These are phyloP conservation scores for Apogon hyalosoma DNA, from an alignment of 2,797 vertebrate species.

Conservation along the genomic window DNA sequence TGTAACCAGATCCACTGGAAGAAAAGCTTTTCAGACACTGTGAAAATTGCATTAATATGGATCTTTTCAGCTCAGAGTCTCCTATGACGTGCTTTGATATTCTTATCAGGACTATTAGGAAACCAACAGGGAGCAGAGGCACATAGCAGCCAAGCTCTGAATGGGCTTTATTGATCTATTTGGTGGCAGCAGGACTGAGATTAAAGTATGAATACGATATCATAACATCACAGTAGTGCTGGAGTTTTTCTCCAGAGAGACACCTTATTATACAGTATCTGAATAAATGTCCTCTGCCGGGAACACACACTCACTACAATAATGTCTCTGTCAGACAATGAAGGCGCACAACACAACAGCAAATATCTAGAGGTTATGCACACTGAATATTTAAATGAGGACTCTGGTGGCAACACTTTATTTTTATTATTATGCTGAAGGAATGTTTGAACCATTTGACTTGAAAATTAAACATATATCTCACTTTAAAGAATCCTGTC, in stretches of 20 bases:
- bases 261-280: slow-evolving; percentile 44
- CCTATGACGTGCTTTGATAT: slow-evolving; percentile 60
- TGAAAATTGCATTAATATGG: slow-evolving; percentile 73
- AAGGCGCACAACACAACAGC: background rate
- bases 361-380: slow-evolving; percentile 2
- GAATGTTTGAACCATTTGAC: too few relatives aligned
- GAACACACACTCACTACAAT: slow-evolving; percentile 44
- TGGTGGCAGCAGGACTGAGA: slow-evolving; percentile 52
- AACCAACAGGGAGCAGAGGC: slow-evolving; percentile 60
- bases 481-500: too few relatives aligned
- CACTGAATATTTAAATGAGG: slow-evolving; percentile 13
- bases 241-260: slow-evolving; percentile 51
- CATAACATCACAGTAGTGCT: slow-evolving; percentile 56
- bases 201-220: slow-evolving; percentile 71
- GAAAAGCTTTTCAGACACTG: slow-evolving; percentile 36
- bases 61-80: slow-evolving; percentile 60
- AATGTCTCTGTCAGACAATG: slow-evolving; percentile 34
- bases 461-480: too few relatives aligned
- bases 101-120: slow-evolving; percentile 67
- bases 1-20: slow-evolving; percentile 64
- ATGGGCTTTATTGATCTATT: slow-evolving; percentile 72
- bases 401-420: background rate
- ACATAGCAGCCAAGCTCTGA: slow-evolving; percentile 47
- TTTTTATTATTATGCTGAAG: too few relatives aligned
- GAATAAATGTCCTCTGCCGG: slow-evolving; percentile 56